Base-by-base conservation (phyloP, 1,140 invertebrate species). In the Ips nitidus region DNA sequence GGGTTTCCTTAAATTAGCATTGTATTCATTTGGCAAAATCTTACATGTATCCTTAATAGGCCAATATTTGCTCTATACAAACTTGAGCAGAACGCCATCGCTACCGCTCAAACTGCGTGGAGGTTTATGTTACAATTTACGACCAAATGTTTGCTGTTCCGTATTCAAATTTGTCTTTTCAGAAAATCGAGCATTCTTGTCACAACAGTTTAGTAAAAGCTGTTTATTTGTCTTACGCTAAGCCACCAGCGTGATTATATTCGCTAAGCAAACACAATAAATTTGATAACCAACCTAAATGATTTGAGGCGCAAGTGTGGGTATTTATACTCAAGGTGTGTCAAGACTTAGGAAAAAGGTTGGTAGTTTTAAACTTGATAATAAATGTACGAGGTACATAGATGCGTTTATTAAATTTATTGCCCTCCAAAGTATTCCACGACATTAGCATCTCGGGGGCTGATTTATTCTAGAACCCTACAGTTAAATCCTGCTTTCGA, bases 401-500 rank as follows among this genome's bases (percentile, higher is more conserved):
- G 22, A 22, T 22, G 22, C 22, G 45, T 8, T 50, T 50, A 50
- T 50, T 50, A 8, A 50, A 50, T 50, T 50, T 50, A 50, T 50
- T 50, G 22, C 6, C 37, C 8, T 47, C 22, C 59, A 22, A 61
- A 61, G 40, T 8, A 43, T 61, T 45, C 41, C 59, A 50, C 42
- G 59, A 61, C 59, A 61, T 61, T 61, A 61, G 59, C 59, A 61
- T 61, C 42, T 37, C 59, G 36, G 42, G 36, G 8, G 22, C 41
- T 61, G 43, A 61, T 61, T 61, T 61, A 61, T 61, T 61, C 43
- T 2, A 8, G 45, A 41, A 8, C 45, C 43, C 3, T 50, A 6
- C 36, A 61, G 59, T 61, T 61, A 47, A 61, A 61, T 61, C 59
- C 43, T 40, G 38, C 42, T 61, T 61, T 61, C 59, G 59, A 61